Conservation (phyloP, 2,888 invertebrate genomes). For the Gari tellinella region DNA sequence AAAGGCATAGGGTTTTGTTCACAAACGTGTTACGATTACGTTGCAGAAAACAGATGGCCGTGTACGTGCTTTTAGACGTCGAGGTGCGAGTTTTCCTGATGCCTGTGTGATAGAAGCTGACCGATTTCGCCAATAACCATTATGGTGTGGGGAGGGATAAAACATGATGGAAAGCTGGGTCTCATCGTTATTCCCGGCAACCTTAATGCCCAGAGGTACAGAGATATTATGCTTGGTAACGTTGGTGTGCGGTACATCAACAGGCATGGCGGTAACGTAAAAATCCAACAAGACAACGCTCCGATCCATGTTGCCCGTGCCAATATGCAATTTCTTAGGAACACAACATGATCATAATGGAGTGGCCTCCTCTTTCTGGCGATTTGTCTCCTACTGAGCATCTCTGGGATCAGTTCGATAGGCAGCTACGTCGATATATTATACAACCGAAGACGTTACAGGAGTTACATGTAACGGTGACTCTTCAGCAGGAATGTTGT, state of each 20-base stretch:
- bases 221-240: background rate
- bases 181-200: no score
- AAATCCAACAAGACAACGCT: slow-evolving; percentile 4
- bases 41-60: no score
- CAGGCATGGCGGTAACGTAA: background rate
- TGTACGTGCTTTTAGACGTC: no score
- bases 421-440: background rate
- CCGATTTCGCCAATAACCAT: no score
- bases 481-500: background rate
- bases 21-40: no score
- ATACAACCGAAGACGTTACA: background rate
- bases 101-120: no score
- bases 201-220: background rate
- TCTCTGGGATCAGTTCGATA: background rate
- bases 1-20: no score
- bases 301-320: background rate
- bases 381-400: slow-evolving; percentile 5
- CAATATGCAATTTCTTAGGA: background rate
- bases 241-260: background rate
- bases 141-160: no score
- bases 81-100: no score
- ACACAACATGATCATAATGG: background rate
- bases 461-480: background rate
- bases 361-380: background rate
- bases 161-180: no score